These are phyloP conservation scores for Oopsacas minuta DNA, from an alignment of 37 sponge, comb jelly and placozoan species.

Conservation along the genomic window DNA sequence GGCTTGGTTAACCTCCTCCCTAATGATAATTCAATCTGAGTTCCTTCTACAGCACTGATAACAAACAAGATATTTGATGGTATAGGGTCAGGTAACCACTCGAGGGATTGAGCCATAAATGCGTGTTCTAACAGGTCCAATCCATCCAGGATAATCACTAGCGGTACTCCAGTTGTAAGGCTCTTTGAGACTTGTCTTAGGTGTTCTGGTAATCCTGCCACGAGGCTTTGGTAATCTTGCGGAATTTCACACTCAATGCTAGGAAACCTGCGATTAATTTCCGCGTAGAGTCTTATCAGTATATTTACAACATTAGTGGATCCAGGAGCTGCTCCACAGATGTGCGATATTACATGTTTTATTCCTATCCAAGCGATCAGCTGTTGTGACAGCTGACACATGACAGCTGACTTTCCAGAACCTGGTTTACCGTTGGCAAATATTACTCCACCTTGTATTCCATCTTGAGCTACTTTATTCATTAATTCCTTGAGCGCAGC, in stretches of 20 bases:
- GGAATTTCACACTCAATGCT: slow-evolving; percentile 32
- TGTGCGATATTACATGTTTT: slow-evolving; percentile 48
- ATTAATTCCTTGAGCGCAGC: slow-evolving; percentile 29
- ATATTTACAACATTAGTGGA: slow-evolving; percentile 54
- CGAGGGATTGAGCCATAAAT: slow-evolving; percentile 55
- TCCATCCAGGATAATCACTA: slow-evolving; percentile 66
- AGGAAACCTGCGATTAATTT: slow-evolving; percentile 53
- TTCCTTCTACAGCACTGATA: slow-evolving; percentile 43
- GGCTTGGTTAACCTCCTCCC: slow-evolving; percentile 31
- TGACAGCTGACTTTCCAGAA: slow-evolving; percentile 78
- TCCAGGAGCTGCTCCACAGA: slow-evolving; percentile 68
- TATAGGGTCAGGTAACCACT: slow-evolving; percentile 66
- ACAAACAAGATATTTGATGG: slow-evolving; percentile 46
- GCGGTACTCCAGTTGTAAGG: neutral
- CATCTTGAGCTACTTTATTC: slow-evolving; percentile 4
- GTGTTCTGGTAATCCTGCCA: slow-evolving; percentile 37
- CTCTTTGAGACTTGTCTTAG: slow-evolving; percentile 27
- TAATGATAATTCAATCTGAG: slow-evolving; percentile 24
- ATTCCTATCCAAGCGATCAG: slow-evolving; percentile 13
- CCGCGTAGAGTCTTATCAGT: slow-evolving; percentile 51
- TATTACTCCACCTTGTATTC: slow-evolving; percentile 27
- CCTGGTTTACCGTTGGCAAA: slow-evolving; percentile 63
- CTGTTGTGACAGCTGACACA: slow-evolving; percentile 59
- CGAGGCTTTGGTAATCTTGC: slow-evolving; percentile 54
- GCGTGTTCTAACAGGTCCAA: slow-evolving; percentile 66